Percentiles rank a stretch among this genome's conserved stretches.
Conservation (phyloP, 2,888 invertebrate species). For the Notodonta dromedarius region DNA sequence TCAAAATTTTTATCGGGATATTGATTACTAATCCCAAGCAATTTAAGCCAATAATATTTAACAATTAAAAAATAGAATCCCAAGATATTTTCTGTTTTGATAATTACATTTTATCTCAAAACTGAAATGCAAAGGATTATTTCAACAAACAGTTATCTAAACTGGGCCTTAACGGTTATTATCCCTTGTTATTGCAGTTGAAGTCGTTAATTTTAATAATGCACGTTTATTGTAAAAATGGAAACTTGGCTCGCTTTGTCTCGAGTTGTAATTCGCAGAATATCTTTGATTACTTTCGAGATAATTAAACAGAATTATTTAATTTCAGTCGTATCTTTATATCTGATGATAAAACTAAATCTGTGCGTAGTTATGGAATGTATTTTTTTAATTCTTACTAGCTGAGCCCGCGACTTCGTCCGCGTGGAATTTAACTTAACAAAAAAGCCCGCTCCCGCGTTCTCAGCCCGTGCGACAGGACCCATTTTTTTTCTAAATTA, state of each 20-base stretch:
- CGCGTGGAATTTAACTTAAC: too few relatives aligned
- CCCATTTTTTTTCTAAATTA: too few relatives aligned
- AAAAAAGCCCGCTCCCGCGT: too few relatives aligned
- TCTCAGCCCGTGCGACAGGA: too few relatives aligned
- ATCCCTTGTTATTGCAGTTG: neutral
- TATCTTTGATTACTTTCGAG: neutral
- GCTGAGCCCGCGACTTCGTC: too few relatives aligned
- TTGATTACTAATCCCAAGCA: too few relatives aligned
- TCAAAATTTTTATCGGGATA: too few relatives aligned
- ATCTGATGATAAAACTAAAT: neutral
- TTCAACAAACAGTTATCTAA: neutral
- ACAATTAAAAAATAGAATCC: neutral
- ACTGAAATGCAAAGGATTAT: neutral
- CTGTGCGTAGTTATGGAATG: neutral
- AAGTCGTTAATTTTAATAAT: slow-evolving; percentile 1
- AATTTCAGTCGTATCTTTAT: neutral
- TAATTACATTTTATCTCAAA: neutral
- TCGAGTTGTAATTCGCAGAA: neutral
- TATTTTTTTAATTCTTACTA: too few relatives aligned
- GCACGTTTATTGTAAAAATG: neutral
- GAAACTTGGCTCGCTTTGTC: neutral
- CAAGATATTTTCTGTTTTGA: neutral
- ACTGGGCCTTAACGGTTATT: neutral
- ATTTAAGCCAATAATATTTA: too few relatives aligned
- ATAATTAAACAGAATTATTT: neutral